Evolutionary conservation across 2,113 vertebrate species (phyloP), one percentile per base, ranked within the genome.

Genomic region (Cygnus atratus): DNA sequence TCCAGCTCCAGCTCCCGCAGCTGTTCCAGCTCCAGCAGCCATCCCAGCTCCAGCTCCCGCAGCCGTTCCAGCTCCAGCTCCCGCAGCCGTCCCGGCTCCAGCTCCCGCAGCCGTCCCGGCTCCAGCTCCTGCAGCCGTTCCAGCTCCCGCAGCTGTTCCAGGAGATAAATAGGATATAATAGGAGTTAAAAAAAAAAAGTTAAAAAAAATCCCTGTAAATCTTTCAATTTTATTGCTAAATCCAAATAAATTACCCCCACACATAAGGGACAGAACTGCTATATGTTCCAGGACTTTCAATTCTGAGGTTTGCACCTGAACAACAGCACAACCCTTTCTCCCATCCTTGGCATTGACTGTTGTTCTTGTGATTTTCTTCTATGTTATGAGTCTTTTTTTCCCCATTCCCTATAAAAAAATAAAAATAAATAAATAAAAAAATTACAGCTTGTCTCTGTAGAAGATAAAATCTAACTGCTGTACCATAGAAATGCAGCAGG

Each of bases 401-500:
- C 43, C 21, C 3, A 63, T 80, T 48, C 54, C 15, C 62, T 77
- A 84, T 96, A 41, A 41, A 43, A 43, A 43, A 44, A 16, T 15
- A 43, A 43, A 39, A 39, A 39, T 10, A 39, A 39, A 37, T 37
- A 37, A 37, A 37, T 37, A 37, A 43, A 44, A 44, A 91, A 92
- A 95, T 93, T 95, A 94, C 66, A 85, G 41, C 81, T 96, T 95
- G 90, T 94, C 90, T 93, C 61, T 73, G 75, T 86, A 92, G 78
- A 95, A 97, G 95, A 92, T 93, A 96, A 97, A 97, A 93, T 75
- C 91, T 92, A 96, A 96, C 91, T 84, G 65, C 72, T 85, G 43
- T n/a, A 89, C 79, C 78, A 73, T 52, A 93, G 91, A 93, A 86
- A 92, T 92, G 78, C 58, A 95, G 91, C 68, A 93, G 94, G 70